Conservation (phyloP, 2,797 vertebrate genomes). For the Huso huso region DNA sequence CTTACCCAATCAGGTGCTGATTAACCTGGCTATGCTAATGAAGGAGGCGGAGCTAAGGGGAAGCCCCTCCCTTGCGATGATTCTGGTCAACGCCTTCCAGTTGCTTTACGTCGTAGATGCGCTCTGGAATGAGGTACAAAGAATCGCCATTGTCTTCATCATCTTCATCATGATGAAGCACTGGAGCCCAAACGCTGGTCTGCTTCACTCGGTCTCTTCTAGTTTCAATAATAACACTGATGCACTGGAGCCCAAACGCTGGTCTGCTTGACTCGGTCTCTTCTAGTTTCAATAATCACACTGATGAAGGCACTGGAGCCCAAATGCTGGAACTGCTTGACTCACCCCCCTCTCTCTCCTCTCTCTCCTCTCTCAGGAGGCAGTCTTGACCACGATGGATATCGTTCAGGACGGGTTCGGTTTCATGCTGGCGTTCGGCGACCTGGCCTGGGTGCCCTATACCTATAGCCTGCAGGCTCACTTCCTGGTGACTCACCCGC, state of each 20-base stretch:
- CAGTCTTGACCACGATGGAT: slow-evolving; percentile 83
- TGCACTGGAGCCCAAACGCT: too few relatives aligned
- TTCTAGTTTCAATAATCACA: too few relatives aligned
- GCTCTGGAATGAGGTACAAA: slow-evolving; percentile 79
- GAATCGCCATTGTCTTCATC: not conserved
- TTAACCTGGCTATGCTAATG: slow-evolving; percentile 78
- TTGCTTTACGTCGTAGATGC: slow-evolving; percentile 77
- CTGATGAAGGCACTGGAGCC: too few relatives aligned
- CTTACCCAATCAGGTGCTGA: slow-evolving; percentile 56
- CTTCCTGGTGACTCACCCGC: slow-evolving; percentile 76
- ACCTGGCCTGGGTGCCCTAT: slow-evolving; percentile 84
- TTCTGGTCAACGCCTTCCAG: slow-evolving; percentile 79
- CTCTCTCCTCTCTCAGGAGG: slow-evolving; percentile 55
- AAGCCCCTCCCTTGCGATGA: slow-evolving; percentile 75
- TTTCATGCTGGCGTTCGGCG: slow-evolving; percentile 87
- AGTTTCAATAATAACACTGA: too few relatives aligned
- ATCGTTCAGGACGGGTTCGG: slow-evolving; percentile 85
- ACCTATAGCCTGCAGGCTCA: slow-evolving; percentile 77
- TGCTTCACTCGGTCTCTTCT: too few relatives aligned
- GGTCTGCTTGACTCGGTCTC: too few relatives aligned
- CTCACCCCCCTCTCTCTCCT: too few relatives aligned
- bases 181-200: too few relatives aligned
- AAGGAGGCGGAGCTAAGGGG: slow-evolving; percentile 72
- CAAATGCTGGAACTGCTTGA: too few relatives aligned
- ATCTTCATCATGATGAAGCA: not conserved